phyloP scores from a whole-genome alignment of 2,797 vertebrate genomes.

The Platyrinchus mystaceus region DNA sequence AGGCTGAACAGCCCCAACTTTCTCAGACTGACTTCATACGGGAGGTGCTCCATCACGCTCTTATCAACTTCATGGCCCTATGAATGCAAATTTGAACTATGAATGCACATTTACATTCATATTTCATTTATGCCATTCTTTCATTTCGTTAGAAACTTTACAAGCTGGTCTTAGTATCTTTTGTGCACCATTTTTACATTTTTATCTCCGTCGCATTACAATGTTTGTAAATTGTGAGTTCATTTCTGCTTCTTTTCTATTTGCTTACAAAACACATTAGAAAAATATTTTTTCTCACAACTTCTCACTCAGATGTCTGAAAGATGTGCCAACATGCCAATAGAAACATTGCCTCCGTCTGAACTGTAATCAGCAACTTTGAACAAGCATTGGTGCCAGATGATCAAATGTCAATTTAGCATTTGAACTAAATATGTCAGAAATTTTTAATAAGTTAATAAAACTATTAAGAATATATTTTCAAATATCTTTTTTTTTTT shows the following conservation, averaged over 20 bases:
- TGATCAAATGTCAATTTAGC: slow-evolving; percentile 35
- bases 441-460: slow-evolving; percentile 22
- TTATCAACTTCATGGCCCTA: not conserved
- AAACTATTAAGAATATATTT: slow-evolving; percentile 42
- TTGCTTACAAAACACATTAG: not conserved
- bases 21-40: not conserved
- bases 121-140: not conserved
- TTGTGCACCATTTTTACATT: not conserved
- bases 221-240: not conserved
- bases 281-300: not conserved
- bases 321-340: not conserved
- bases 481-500: not conserved
- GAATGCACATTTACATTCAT: not conserved
- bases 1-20: not conserved
- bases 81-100: not conserved
- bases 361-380: not conserved
- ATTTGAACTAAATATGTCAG: slow-evolving; percentile 30
- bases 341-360: not conserved
- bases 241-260: not conserved
- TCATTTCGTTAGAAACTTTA: not conserved
- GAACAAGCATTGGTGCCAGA: slow-evolving; percentile 1
- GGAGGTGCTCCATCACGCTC: not conserved
- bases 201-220: not conserved
- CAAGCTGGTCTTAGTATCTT: not conserved
- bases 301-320: not conserved